Conservation (phyloP, 2,113 vertebrate species). For the Gnathonemus echidnorhynchus region DNA sequence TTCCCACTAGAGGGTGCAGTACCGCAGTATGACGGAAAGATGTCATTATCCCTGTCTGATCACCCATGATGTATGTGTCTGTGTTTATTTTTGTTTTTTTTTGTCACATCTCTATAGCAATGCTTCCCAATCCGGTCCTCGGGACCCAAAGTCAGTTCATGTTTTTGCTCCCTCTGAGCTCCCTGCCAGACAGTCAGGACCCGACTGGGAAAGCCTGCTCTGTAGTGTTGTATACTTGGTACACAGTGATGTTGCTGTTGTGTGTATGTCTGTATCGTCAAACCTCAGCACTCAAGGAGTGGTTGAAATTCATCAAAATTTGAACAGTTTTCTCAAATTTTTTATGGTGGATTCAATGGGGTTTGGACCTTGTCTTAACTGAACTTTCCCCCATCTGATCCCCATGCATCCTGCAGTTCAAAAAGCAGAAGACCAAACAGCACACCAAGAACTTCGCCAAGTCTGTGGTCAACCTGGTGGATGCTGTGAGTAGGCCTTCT, state of each 20-base stretch:
- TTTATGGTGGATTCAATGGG: neutral
- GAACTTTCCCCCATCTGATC: neutral
- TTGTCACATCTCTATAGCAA: neutral
- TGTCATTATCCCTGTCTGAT: neutral
- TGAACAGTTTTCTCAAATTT: neutral
- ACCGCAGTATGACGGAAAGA: neutral
- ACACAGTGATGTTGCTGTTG: neutral
- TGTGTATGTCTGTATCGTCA: neutral
- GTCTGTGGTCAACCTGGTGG: slow-evolving; percentile 92
- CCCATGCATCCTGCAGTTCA: slow-evolving; percentile 63
- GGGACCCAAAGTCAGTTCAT: neutral
- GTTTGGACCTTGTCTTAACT: neutral
- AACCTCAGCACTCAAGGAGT: neutral
- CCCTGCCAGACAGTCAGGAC: neutral
- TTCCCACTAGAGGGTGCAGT: slow-evolving; percentile 36
- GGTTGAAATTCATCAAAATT: neutral
- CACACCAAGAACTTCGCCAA: slow-evolving; percentile 88
- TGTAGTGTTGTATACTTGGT: neutral
- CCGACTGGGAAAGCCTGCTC: neutral
- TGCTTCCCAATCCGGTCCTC: neutral
- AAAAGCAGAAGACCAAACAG: slow-evolving; percentile 67
- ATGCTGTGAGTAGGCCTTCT: slow-evolving; percentile 76
- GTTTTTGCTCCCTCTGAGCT: neutral
- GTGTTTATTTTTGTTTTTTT: neutral
- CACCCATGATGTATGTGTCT: neutral